phyloP scores from a whole-genome alignment of 2,888 invertebrate species.

The Aphidoletes aphidimyza region DNA sequence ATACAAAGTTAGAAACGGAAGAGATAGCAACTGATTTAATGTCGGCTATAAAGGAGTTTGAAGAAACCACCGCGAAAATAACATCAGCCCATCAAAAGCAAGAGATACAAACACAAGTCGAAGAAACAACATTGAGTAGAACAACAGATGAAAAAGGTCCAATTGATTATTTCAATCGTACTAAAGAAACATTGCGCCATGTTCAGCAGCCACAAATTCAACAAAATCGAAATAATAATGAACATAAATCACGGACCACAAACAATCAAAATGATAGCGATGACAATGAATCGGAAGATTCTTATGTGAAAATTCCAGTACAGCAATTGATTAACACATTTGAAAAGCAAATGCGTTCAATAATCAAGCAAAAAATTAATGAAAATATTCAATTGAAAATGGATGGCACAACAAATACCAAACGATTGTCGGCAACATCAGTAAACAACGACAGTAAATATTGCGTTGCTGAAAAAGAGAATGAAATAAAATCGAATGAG shows the following conservation, averaged over 20 bases:
- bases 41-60: neutral
- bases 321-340: slow-evolving; percentile 70
- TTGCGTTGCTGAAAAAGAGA: neutral
- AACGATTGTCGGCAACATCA: neutral
- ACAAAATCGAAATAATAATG: neutral
- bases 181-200: slow-evolving; percentile 15
- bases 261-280: slow-evolving; percentile 56
- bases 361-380: slow-evolving; percentile 67
- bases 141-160: slow-evolving; percentile 20
- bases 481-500: neutral
- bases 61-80: slow-evolving; percentile 23
- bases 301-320: slow-evolving; percentile 66
- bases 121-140: neutral
- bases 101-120: neutral
- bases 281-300: slow-evolving; percentile 60
- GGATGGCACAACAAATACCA: slow-evolving; percentile 52
- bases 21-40: neutral
- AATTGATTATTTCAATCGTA: slow-evolving; percentile 1
- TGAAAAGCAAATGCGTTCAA: slow-evolving; percentile 72
- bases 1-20: neutral
- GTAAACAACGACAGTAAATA: neutral
- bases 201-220: neutral
- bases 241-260: neutral
- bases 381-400: slow-evolving; percentile 56
- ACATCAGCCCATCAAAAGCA: neutral